Base-by-base conservation (phyloP, 2,113 vertebrate genomes). In the Notiomystis cincta region DNA sequence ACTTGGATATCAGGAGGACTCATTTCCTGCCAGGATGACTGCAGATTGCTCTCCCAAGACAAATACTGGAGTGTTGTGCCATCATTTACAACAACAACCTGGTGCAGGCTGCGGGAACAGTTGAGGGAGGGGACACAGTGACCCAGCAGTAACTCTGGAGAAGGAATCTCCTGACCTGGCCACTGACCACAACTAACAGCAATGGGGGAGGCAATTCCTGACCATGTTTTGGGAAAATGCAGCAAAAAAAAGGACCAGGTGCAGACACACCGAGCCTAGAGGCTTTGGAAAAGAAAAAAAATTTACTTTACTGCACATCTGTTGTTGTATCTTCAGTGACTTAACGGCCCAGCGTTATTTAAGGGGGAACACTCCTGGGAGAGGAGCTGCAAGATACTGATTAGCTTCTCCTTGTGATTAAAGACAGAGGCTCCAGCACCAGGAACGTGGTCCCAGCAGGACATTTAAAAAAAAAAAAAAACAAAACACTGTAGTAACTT, bases 391-490 rank as follows among this genome's bases (percentile, higher is more conserved):
- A 61, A 87, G 82, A 71, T 80, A 62, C 35, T 94, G 95, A 95
- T 94, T 89, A 93, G 73, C 91, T 91, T 93, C 90, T 95, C 53
- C 60, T 71, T 67, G 80, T 82, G 93, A 96, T 96, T 96, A 93
- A 96, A 89, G 62, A 40, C 9, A 0, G 28, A 92, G 40, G 70
- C 37, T 87, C 67, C n/a, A 4, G 47, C 44, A n/a, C 44, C 37
- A 33, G 71, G 61, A 90, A 42, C 1, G 3, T 83, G 76, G 16
- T 67, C 54, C 51, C 78, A 83, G 69, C 24, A 67, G 45, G 57
- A 61, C n/a, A 92, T 40, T 40, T 40, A 8, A 37, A n/a, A 83
- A 28, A 20, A 61, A 40, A n/a, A n/a, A n/a, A n/a, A n/a, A n/a
- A n/a, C n/a, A n/a, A n/a, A 31, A 24, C 53, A 8, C 22, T 35